phyloP scores from a whole-genome alignment of 1,140 invertebrate species.

The Zaprionus capensis region DNA sequence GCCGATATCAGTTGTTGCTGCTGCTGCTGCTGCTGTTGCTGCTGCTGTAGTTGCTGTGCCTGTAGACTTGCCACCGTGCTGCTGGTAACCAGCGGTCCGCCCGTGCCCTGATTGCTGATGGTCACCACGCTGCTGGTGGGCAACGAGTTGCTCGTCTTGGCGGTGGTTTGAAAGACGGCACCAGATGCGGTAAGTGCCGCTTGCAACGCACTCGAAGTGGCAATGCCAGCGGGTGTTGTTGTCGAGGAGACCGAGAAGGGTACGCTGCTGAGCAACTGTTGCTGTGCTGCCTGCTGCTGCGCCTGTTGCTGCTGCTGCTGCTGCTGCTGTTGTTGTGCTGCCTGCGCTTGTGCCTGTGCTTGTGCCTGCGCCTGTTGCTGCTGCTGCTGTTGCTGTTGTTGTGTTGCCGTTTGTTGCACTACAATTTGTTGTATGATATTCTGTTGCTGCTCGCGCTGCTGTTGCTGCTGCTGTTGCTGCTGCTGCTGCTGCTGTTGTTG shows the following conservation, averaged over 20 bases:
- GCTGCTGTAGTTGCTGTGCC: constrained; percentile 58
- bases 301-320: constrained; percentile 25
- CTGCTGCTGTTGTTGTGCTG: constrained; percentile 57
- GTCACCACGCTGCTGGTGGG: constrained; percentile 75
- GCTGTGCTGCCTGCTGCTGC: constrained; percentile 37
- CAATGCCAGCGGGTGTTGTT: constrained; percentile 84
- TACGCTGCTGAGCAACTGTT: constrained; percentile 60
- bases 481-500: constrained; percentile 60
- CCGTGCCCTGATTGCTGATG: constrained; percentile 69
- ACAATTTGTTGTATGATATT: constrained; percentile 80
- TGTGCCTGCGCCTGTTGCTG: constrained; percentile 67
- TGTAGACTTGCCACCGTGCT: constrained; percentile 67
- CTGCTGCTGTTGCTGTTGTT: constrained; percentile 61
- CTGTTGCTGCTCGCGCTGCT: constrained; percentile 76
- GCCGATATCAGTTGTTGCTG: constrained; percentile 49
- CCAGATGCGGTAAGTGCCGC: constrained; percentile 58
- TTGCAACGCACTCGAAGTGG: constrained; percentile 71
- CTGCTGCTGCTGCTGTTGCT: constrained; percentile 65
- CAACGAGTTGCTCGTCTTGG: constrained; percentile 52
- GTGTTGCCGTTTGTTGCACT: constrained; percentile 56
- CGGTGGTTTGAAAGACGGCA: constrained; percentile 61
- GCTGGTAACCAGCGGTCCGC: constrained; percentile 74
- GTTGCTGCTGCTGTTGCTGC: constrained; percentile 71
- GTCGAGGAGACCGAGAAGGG: constrained; percentile 84
- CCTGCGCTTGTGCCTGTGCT: constrained; percentile 24